Evolutionary conservation across 2,113 vertebrate species (phyloP), one percentile per base, ranked within the genome.

Genomic region (Semicossyphus pulcher): DNA sequence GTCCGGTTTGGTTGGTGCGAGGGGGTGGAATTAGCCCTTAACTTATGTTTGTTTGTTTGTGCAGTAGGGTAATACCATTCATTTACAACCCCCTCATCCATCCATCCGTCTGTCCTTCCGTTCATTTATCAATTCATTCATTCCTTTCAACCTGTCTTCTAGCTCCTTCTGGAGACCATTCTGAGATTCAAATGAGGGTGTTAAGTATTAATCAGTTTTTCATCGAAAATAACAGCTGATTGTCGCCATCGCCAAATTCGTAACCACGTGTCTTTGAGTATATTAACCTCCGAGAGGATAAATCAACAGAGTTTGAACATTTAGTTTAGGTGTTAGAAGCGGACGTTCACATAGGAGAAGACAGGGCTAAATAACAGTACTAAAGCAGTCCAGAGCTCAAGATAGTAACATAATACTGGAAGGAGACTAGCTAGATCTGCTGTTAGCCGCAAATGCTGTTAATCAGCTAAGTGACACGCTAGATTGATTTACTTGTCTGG

Each of bases 1-100:
- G 81, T 77, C 53, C 15, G 65, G 64, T 88, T 83, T 1, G 86
- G 90, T 87, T 82, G 67, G 91, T 92, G 89, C 91, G 89, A 41
- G 44, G 15, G 36, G 59, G 44, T 23, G 29, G 32, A 14, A 5
- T 44, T 29, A 84, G 71, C 84, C 68, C 84, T 79, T 71, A 3
- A 63, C 41, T 63, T 76, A 57, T 76, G 72, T 60, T 32, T 60
- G 72, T 60, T 32, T 60, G 74, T 80, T 42, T 78, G 80, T 80
- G 83, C 65, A 72, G 74, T 20, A 67, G 70, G 81, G 44, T 60
- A 58, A 74, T 41, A 78, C 65, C 72, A 41, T 69, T 57, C 28
- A 54, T 39, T 65, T 48, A 47, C 70, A 53, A 23, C 20, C 25
- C 15, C 45, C 34, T 28, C 25, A 45, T 54, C 10, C 41, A 42